A percentile compares a stretch with the other conserved stretches of the same genome.
Conservation (phyloP, 2,113 vertebrate species). For the Vulpes ferrilata region DNA sequence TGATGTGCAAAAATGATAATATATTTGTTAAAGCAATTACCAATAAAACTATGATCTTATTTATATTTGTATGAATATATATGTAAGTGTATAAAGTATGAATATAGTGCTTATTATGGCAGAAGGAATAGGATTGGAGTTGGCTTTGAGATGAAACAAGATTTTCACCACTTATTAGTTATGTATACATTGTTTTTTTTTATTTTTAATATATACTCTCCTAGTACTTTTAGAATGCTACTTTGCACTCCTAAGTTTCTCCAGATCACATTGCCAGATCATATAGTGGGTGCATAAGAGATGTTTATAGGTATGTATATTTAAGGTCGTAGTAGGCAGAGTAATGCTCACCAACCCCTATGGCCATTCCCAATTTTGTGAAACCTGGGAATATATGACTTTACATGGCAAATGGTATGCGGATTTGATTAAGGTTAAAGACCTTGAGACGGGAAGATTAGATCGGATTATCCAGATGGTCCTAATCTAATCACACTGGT, state of each 20-base stretch:
- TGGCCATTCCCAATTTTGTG: too few relatives aligned
- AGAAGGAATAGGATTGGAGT: background rate
- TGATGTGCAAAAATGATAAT: background rate
- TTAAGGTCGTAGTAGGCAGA: background rate
- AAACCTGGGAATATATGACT: background rate
- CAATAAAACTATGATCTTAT: background rate
- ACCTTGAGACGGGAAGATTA: background rate
- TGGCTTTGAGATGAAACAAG: background rate
- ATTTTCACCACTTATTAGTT: constrained; percentile 10
- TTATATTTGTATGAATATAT: background rate
- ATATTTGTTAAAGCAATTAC: background rate
- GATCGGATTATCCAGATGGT: background rate
- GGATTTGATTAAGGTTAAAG: background rate
- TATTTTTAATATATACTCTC: background rate
- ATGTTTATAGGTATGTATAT: background rate
- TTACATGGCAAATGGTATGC: background rate
- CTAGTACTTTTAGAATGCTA: background rate
- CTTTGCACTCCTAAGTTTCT: background rate
- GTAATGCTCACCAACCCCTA: background rate
- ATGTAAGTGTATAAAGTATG: background rate
- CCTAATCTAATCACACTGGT: background rate
- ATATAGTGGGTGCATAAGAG: background rate
- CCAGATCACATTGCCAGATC: background rate
- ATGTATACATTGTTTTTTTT: background rate
- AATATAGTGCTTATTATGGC: background rate